A percentile compares a stretch with the other conserved stretches of the same genome.
These are phyloP conservation scores for Parauchenoglanis punctatus DNA, from an alignment of 2,797 vertebrate species.

Conservation along the genomic window DNA sequence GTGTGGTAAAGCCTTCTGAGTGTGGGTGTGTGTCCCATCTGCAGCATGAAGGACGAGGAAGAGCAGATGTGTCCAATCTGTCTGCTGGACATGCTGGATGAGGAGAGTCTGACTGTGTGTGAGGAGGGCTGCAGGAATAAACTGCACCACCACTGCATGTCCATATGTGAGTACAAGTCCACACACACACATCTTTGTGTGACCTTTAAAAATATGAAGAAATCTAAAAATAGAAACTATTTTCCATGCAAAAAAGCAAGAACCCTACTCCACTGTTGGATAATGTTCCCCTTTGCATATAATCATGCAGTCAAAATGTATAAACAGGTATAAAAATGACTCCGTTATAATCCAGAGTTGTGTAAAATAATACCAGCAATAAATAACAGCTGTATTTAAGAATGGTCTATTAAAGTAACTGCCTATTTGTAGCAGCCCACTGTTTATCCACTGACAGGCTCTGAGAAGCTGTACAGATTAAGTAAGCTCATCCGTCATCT, in stretches of 20 bases:
- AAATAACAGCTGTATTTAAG: not conserved
- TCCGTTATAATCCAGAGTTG: not conserved
- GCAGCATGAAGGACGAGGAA: constrained; percentile 88
- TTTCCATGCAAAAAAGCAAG: not conserved
- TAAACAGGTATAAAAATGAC: not conserved
- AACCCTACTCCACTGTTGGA: no score
- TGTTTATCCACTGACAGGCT: constrained; percentile 35
- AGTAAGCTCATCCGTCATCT: not conserved
- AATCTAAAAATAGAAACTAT: not conserved
- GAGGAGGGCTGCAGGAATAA: constrained; percentile 91
- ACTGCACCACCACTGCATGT: constrained; percentile 93
- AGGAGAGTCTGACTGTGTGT: constrained; percentile 88
- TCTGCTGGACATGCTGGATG: constrained; percentile 88
- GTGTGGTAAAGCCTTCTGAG: constrained; percentile 6
- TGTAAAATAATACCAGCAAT: not conserved
- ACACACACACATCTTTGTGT: not conserved
- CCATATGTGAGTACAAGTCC: constrained; percentile 81
- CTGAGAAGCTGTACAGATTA: constrained; percentile 10
- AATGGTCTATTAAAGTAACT: not conserved
- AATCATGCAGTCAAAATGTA: not conserved
- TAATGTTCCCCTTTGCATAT: not conserved
- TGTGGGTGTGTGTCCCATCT: constrained; percentile 14
- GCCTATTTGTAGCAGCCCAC: not conserved
- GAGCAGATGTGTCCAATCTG: constrained; percentile 93
- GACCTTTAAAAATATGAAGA: constrained; percentile 7